Conservation (phyloP, 2,797 vertebrate species). For the Threskiornis aethiopicus region DNA sequence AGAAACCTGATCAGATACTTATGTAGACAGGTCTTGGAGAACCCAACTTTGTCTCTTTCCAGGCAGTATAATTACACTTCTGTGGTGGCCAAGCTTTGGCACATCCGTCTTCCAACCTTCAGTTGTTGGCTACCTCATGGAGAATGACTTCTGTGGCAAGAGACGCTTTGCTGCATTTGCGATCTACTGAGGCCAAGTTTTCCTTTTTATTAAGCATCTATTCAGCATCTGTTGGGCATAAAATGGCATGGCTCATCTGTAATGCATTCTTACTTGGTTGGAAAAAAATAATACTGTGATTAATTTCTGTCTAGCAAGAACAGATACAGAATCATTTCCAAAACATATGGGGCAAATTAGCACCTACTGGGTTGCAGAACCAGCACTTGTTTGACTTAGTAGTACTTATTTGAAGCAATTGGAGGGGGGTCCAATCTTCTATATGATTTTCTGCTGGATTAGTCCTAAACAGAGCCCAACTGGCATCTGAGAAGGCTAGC, state of each 20-base stretch:
- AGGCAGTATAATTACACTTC: neutral
- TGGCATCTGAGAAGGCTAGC: neutral
- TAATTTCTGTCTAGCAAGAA: neutral
- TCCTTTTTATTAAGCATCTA: neutral
- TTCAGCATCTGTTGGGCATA: neutral
- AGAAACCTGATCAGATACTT: neutral
- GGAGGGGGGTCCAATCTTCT: neutral
- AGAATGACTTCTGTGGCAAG: neutral
- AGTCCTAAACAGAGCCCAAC: neutral
- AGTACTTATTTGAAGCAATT: neutral
- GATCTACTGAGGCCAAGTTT: neutral
- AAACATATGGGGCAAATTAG: neutral
- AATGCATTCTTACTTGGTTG: neutral
- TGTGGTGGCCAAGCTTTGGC: neutral
- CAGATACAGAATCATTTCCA: neutral
- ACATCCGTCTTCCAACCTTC: neutral
- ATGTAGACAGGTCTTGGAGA: neutral
- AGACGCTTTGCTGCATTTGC: neutral
- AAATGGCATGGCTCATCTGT: neutral
- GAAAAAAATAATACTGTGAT: neutral
- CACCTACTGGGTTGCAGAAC: constrained; percentile 8
- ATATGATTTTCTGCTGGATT: neutral
- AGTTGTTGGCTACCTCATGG: neutral
- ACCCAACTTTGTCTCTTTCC: neutral
- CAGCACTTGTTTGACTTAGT: neutral